These are phyloP conservation scores for Oxyteleia sp. DNA, from an alignment of 2,888 invertebrate species.

Conservation along the genomic window DNA sequence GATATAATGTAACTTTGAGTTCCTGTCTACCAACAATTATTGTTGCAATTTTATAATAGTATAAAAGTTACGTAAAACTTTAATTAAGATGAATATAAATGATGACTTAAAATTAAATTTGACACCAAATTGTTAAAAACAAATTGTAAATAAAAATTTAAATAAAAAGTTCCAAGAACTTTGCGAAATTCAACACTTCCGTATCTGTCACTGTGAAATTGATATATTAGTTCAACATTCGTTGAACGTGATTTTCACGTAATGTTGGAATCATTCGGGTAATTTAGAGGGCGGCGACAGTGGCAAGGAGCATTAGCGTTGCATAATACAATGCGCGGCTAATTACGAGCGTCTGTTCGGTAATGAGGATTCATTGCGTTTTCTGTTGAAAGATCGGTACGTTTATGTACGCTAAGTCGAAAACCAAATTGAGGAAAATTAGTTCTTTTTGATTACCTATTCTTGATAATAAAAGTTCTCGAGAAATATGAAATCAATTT, in stretches of 20 bases:
- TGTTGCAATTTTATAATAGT: no score
- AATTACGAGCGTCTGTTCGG: constrained; percentile 44
- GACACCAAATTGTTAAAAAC: no score
- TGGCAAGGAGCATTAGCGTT: constrained; percentile 38
- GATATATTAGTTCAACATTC: neutral
- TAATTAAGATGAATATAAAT: no score
- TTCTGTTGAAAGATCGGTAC: constrained; percentile 47
- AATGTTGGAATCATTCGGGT: constrained; percentile 22
- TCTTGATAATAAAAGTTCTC: constrained; percentile 50
- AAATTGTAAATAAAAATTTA: no score
- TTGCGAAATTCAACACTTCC: neutral
- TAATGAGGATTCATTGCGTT: constrained; percentile 56
- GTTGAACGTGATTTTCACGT: constrained; percentile 20
- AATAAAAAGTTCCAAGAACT: no score
- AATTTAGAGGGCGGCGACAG: constrained; percentile 42
- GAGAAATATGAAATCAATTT: constrained; percentile 38
- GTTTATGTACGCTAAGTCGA: constrained; percentile 28
- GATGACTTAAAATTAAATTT: no score
- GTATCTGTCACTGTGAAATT: neutral
- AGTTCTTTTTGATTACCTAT: constrained; percentile 4
- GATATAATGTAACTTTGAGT: no score
- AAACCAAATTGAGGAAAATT: constrained; percentile 53
- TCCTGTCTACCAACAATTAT: no score
- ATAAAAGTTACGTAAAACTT: no score
- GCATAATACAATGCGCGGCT: constrained; percentile 36